Base-by-base conservation (phyloP, 2,113 vertebrate species). In the Chionomys nivalis region DNA sequence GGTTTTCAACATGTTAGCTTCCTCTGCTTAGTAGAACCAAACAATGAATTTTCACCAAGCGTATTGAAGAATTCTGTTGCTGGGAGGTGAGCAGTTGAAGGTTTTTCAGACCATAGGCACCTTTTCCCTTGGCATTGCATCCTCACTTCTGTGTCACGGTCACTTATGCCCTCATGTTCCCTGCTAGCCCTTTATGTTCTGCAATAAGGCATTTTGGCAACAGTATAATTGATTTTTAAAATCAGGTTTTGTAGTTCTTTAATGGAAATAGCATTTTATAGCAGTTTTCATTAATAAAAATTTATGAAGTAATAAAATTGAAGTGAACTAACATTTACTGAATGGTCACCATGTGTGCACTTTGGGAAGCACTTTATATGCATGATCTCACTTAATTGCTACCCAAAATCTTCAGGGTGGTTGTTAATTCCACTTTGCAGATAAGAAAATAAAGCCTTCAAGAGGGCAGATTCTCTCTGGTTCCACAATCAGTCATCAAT, bases 241-340 rank as follows among this genome's bases (percentile, higher is more conserved):
- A 61, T 91, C 58, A 66, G 49, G 1, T 7, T 97, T 91, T 94
- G 49, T 39, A 55, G 52, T 33, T 90, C 26, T 89, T 86, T 90
- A 96, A 81, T 85, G 95, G 93, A 96, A 96, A 81, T 39, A 87
- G 49, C 24, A 83, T 81, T 97, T 93, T 79, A 79, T 47, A 87
- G 77, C 44, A 90, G 78, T 88, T 97, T 96, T 85, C 49, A 90
- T 95, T 91, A 96, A 75, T 88, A 88, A 93, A 93, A 96, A 87
- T 83, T 65, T 79, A 97, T 87, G 86, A 92, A 78, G 44, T 93
- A 73, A 79, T 95, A 79, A 97, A 97, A 75, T 65, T 79, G 65
- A 96, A 78, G 68, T 70, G 81, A 96, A 91, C 77, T 90, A 96
- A 91, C 52, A 77, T 87, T 63, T 95, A 70, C 91, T 78, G 77